A percentile compares a stretch with the other conserved stretches of the same genome.
These are phyloP conservation scores for Pomacea canaliculata DNA, from an alignment of 2,888 invertebrate genomes.

Conservation along the genomic window DNA sequence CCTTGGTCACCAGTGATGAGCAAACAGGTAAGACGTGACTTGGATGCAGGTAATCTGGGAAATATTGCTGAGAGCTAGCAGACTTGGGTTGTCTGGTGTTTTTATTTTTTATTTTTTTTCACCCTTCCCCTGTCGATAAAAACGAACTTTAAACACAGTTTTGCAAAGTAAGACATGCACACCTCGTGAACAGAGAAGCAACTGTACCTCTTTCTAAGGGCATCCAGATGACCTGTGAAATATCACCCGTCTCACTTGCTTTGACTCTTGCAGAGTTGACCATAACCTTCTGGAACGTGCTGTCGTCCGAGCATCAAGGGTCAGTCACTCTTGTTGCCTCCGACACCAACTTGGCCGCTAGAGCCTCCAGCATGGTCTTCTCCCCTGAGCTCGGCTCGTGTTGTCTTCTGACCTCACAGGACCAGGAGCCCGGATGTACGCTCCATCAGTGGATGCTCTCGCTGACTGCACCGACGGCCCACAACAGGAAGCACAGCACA, in stretches of 20 bases:
- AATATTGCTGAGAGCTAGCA: too few relatives aligned
- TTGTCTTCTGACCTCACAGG: background rate
- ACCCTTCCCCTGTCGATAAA: too few relatives aligned
- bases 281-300: slow-evolving; percentile 16
- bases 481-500: too few relatives aligned
- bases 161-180: too few relatives aligned
- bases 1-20: background rate
- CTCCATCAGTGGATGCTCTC: slow-evolving; percentile 10
- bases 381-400: slow-evolving; percentile 18
- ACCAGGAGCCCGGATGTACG: background rate
- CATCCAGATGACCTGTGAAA: too few relatives aligned
- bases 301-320: slow-evolving; percentile 7
- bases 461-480: too few relatives aligned
- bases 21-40: background rate
- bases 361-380: slow-evolving; percentile 6
- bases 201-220: too few relatives aligned
- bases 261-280: background rate
- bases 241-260: too few relatives aligned
- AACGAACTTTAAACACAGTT: too few relatives aligned
- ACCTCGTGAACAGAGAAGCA: too few relatives aligned
- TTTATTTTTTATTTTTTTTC: too few relatives aligned
- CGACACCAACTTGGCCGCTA: background rate
- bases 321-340: background rate
- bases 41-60: background rate
- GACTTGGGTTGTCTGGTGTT: too few relatives aligned